phyloP scores from a whole-genome alignment of 2,113 vertebrate genomes.

The Dasypus novemcinctus region DNA sequence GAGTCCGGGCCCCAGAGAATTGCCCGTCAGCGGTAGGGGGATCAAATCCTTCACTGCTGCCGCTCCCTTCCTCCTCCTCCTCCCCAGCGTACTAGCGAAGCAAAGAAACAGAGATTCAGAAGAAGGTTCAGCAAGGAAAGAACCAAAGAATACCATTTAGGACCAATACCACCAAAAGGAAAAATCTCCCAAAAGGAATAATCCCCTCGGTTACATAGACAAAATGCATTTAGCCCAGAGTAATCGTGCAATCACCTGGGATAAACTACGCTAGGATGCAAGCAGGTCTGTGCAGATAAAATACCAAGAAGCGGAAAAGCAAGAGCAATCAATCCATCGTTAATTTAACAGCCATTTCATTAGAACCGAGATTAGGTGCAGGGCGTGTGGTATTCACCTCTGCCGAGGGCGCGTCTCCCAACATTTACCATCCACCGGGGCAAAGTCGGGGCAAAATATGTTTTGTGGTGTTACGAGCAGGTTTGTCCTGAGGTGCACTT shows the following conservation, averaged over 20 bases:
- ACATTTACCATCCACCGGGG: neutral
- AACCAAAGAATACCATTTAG: constrained; percentile 57
- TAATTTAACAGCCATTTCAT: neutral
- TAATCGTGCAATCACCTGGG: constrained; percentile 18
- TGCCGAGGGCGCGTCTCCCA: neutral
- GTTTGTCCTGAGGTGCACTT: neutral
- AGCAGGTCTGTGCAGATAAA: constrained; percentile 35
- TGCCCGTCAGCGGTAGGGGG: constrained; percentile 72
- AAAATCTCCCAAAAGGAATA: neutral
- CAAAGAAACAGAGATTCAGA: constrained; percentile 72
- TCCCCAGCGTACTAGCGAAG: constrained; percentile 72
- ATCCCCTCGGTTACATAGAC: neutral
- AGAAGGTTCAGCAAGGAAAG: constrained; percentile 44
- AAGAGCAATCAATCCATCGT: constrained; percentile 24
- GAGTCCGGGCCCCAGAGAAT: constrained; percentile 51
- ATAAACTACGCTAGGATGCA: constrained; percentile 40
- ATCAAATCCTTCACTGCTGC: constrained; percentile 80
- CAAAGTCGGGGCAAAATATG: neutral
- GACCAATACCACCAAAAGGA: neutral
- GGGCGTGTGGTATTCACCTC: neutral
- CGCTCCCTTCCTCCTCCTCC: constrained; percentile 76
- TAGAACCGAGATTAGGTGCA: neutral
- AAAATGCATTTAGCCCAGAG: constrained; percentile 38
- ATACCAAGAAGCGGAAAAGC: constrained; percentile 54
- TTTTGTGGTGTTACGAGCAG: neutral